A percentile compares a stretch with the other conserved stretches of the same genome.
These are phyloP conservation scores for Pseudorasbora parva DNA, from an alignment of 2,113 vertebrate genomes.

Conservation along the genomic window DNA sequence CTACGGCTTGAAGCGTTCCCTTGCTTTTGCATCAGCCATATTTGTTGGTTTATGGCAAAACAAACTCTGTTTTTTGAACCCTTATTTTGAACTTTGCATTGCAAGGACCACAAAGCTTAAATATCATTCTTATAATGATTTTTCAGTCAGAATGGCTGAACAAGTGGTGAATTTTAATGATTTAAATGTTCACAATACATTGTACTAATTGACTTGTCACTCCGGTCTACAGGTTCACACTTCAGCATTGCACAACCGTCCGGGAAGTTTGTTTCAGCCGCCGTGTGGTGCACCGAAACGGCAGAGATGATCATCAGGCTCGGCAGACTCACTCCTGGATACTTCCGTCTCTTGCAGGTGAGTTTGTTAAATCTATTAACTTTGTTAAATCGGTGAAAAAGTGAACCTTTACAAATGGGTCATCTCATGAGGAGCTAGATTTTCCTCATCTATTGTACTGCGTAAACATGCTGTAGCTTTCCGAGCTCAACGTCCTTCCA, in stretches of 20 bases:
- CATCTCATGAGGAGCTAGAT: background rate
- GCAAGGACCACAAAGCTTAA: background rate
- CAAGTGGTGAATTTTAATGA: too few species aligned
- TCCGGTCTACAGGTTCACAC: conserved; percentile 54
- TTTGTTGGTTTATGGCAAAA: conserved; percentile 45
- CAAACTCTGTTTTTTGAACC: background rate
- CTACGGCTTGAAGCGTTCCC: conserved; percentile 56
- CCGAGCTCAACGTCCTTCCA: background rate
- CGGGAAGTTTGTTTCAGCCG: background rate
- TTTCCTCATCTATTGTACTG: background rate
- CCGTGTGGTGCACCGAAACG: background rate
- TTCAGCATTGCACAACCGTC: conserved; percentile 3
- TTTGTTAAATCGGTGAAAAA: background rate
- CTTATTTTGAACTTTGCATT: background rate
- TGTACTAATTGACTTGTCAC: background rate
- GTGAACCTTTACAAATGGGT: background rate
- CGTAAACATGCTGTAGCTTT: background rate
- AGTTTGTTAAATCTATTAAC: background rate
- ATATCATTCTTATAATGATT: background rate
- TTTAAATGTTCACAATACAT: too few species aligned
- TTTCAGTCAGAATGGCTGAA: background rate
- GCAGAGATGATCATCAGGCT: conserved; percentile 86
- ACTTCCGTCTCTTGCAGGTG: conserved; percentile 93
- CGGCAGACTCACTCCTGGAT: conserved; percentile 89
- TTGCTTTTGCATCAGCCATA: conserved; percentile 45